A percentile compares a stretch with the other conserved stretches of the same genome.
phyloP scores from a whole-genome alignment of 1,140 invertebrate species.

The Cardiocondyla obscurior region DNA sequence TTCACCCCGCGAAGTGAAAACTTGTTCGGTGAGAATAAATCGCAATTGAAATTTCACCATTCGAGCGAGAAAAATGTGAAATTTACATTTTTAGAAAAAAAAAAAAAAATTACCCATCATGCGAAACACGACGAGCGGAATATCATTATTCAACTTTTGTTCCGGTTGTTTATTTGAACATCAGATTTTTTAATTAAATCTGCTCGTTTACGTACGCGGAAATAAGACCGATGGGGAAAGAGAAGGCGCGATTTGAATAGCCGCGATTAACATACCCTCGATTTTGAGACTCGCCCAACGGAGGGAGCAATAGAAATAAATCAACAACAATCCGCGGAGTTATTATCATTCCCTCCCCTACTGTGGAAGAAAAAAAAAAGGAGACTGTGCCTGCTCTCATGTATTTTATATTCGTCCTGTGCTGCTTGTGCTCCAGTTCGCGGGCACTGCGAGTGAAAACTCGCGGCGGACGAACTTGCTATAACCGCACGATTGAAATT shows the following conservation, averaged over 20 bases:
- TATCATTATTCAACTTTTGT: neutral
- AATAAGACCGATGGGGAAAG: neutral
- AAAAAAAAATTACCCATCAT: neutral
- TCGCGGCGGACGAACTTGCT: constrained; percentile 40
- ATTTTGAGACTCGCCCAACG: neutral
- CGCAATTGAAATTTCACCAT: constrained; percentile 23
- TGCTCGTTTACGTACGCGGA: neutral
- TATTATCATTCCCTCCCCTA: constrained; percentile 1
- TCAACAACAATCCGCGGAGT: constrained; percentile 26
- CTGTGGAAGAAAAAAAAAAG: constrained; percentile 13
- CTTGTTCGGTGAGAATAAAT: constrained; percentile 12
- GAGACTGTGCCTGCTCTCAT: neutral
- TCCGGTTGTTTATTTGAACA: neutral
- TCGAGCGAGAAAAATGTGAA: neutral
- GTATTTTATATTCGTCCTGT: constrained; percentile 52
- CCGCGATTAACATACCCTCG: neutral
- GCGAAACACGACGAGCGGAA: neutral
- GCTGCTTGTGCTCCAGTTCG: constrained; percentile 35
- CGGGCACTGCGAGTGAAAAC: constrained; percentile 41
- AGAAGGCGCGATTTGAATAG: neutral
- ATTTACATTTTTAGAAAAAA: constrained; percentile 4
- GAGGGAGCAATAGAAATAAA: constrained; percentile 6
- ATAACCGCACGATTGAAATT: constrained; percentile 55
- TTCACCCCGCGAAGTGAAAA: constrained; percentile 41
- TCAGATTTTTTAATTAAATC: neutral